phyloP scores from a whole-genome alignment of 1,140 invertebrate genomes.

The Drosophila prosaltans region DNA sequence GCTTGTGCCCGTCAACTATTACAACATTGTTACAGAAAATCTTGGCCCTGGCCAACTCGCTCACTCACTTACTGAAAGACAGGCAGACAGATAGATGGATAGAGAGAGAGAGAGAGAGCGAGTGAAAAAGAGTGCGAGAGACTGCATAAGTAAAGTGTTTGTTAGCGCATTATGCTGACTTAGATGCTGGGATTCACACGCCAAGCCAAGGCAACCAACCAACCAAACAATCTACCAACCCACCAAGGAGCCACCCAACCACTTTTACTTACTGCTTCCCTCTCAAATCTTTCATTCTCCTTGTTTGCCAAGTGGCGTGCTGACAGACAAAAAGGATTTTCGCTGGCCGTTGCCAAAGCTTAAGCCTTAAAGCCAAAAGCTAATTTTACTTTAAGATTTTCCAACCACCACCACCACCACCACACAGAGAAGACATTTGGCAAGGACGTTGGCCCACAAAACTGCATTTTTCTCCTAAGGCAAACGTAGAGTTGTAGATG shows the following conservation, averaged over 20 bases:
- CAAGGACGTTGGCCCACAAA: conserved; percentile 36
- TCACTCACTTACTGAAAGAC: conserved; percentile 34
- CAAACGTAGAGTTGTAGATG: background rate
- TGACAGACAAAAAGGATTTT: conserved; percentile 81
- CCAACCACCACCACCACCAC: conserved; percentile 28
- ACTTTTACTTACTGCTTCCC: conserved; percentile 72
- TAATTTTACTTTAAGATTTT: conserved; percentile 80
- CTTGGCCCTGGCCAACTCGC: conserved; percentile 8
- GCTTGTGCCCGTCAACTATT: conserved; percentile 32
- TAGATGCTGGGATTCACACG: conserved; percentile 73
- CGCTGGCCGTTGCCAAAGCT: conserved; percentile 75
- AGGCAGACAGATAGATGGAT: background rate
- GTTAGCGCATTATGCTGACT: conserved; percentile 79
- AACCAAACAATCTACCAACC: conserved; percentile 14
- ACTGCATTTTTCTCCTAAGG: conserved; percentile 51
- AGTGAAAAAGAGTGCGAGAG: conserved; percentile 20
- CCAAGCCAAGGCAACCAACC: conserved; percentile 22
- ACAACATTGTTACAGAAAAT: conserved; percentile 17
- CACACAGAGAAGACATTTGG: conserved; percentile 29
- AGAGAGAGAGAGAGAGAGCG: conserved; percentile 1
- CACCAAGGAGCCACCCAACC: conserved; percentile 37
- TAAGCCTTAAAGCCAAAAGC: conserved; percentile 81
- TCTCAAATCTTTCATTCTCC: conserved; percentile 33
- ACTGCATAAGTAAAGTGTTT: conserved; percentile 73
- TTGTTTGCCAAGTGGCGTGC: conserved; percentile 79